These are phyloP conservation scores for Boloria selene DNA, from an alignment of 2,888 invertebrate species.

Conservation along the genomic window DNA sequence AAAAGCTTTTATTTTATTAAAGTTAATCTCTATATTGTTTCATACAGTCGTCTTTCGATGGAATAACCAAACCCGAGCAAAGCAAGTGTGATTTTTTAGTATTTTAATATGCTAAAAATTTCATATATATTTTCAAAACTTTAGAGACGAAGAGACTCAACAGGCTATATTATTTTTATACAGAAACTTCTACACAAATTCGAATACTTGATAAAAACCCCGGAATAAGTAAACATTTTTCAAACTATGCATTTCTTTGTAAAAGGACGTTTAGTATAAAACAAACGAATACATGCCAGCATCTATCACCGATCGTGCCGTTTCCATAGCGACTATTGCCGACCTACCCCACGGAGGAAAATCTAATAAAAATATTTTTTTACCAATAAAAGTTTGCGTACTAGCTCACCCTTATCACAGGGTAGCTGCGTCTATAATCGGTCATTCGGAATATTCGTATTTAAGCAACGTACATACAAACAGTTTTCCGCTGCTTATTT, in stretches of 20 bases:
- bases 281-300: constrained; percentile 43
- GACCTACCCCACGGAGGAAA: constrained; percentile 63
- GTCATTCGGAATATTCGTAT: constrained; percentile 4
- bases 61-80: too few species aligned
- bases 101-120: too few species aligned
- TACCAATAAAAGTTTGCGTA: constrained; percentile 21
- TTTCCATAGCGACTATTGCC: constrained; percentile 56
- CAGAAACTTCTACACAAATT: too few species aligned
- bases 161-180: too few species aligned
- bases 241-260: constrained; percentile 36
- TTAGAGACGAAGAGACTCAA: too few species aligned
- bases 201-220: too few species aligned
- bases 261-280: constrained; percentile 43
- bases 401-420: constrained; percentile 5
- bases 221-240: constrained; percentile 16
- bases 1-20: too few species aligned
- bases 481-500: constrained; percentile 60
- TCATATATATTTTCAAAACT: too few species aligned
- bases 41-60: too few species aligned
- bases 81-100: too few species aligned
- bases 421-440: constrained; percentile 33
- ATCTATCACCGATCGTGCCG: constrained; percentile 54
- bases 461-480: constrained; percentile 50
- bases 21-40: too few species aligned
- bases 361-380: constrained; percentile 60